Base-by-base conservation (phyloP, 2,113 vertebrate species). In the Mustela lutreola region DNA sequence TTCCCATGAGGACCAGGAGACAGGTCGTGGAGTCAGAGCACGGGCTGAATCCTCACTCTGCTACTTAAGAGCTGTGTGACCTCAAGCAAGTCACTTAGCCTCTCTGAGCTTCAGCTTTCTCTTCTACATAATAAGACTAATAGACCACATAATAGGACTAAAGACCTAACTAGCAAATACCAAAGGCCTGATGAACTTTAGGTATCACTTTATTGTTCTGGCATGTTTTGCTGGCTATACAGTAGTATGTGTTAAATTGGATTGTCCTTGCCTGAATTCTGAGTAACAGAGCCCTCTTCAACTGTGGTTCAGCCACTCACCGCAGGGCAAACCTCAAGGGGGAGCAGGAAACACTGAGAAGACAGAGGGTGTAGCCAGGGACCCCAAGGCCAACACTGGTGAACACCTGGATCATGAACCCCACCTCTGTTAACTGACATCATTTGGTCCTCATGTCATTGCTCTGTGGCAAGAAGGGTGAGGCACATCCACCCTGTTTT, bases 31-130 rank as follows among this genome's bases (percentile, higher is more conserved):
- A 11, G 63, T 91, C 63, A 63, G 26, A 42, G 11, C 14, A 45
- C 50, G 31, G 76, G 15, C 15, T 58, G 26, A 92, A 78, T 50
- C 16, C 21, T 92, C 26, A 31, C 31, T 73, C 75, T 31, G 88
- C 90, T 78, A 65, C 39, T 76, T 67, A 28, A 14, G 58, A 63
- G 10, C 86, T 81, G 28, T 50, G 60, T 86, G 71, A 85, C 78
- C 76, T 58, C 33, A 7, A 36, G 31, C 58, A 70, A 79, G 60
- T 45, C 63, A 45, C 71, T 94, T 26, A 45, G 33, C 58, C 6
- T 87, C 75, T 89, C 93, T 89, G 50, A 78, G 48, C 33, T 81
- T 56, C 63, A 50, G 79, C 31, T 85, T 73, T 82, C 50, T 81
- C 26, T 60, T 79, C 58, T 75, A 18, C n/a, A 50, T 58, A 73